These are phyloP conservation scores for Carterocephalus palaemon DNA, from an alignment of 2,888 invertebrate genomes.

Conservation along the genomic window DNA sequence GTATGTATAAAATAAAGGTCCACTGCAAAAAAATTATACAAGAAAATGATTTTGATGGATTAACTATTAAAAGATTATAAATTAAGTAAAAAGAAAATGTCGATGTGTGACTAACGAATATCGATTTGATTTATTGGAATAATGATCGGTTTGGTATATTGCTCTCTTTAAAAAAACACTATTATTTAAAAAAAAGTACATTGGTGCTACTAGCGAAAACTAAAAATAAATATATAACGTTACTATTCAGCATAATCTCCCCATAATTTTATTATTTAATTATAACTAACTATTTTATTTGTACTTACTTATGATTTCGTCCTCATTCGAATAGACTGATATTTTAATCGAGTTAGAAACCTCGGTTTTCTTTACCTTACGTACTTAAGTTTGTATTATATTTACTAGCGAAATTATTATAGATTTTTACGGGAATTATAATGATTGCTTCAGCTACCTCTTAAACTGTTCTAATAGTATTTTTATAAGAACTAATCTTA, in stretches of 20 bases:
- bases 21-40: too few species aligned
- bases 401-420: constrained; percentile 45
- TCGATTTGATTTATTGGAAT: too few species aligned
- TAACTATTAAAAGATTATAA: background rate
- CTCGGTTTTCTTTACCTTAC: constrained; percentile 36
- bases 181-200: constrained; percentile 35
- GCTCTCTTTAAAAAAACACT: constrained; percentile 26
- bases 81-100: too few species aligned
- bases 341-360: constrained; percentile 18
- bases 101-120: too few species aligned
- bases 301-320: constrained; percentile 32
- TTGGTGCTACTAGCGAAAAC: constrained; percentile 70
- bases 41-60: too few species aligned
- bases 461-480: constrained; percentile 67
- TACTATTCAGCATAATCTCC: constrained; percentile 21
- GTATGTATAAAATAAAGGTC: too few species aligned
- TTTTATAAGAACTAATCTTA: constrained; percentile 62
- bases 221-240: constrained; percentile 36
- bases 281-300: constrained; percentile 37
- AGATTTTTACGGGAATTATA: constrained; percentile 43
- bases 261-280: constrained; percentile 23
- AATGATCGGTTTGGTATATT: constrained; percentile 29
- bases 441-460: constrained; percentile 65
- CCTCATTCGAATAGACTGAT: constrained; percentile 32
- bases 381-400: constrained; percentile 62